Evolutionary conservation across 1,140 invertebrate genomes (phyloP).

Genomic region (Drosophila parabipectinata): DNA sequence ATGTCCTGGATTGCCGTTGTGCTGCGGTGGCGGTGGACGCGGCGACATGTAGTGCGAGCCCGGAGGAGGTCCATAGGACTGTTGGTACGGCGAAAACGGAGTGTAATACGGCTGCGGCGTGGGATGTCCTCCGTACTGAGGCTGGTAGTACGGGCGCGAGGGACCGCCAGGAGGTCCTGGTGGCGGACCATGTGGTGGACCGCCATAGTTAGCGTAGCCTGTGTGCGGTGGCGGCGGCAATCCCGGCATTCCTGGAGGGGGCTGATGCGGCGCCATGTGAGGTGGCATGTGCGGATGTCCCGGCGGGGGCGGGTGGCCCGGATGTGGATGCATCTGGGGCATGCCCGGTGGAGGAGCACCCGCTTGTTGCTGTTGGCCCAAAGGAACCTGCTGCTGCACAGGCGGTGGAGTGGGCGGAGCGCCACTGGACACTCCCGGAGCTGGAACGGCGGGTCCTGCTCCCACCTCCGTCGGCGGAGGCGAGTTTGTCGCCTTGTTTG

Average conservation of each 20-base stretch:
- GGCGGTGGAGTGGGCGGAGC: slow-evolving; percentile 61
- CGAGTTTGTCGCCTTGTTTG: slow-evolving; percentile 48
- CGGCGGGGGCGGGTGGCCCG: slow-evolving; percentile 64
- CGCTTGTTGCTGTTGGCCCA: slow-evolving; percentile 37
- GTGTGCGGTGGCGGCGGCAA: slow-evolving; percentile 85
- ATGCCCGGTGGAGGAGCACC: slow-evolving; percentile 52
- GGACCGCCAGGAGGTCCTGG: slow-evolving; percentile 85
- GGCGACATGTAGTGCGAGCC: slow-evolving; percentile 83
- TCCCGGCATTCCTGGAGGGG: slow-evolving; percentile 84
- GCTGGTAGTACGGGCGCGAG: slow-evolving; percentile 87
- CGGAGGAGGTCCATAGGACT: slow-evolving; percentile 86
- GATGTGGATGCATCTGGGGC: slow-evolving; percentile 71
- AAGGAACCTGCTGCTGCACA: slow-evolving; percentile 49
- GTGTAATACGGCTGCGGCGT: slow-evolving; percentile 86
- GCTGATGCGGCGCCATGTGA: slow-evolving; percentile 79
- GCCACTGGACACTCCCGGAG: slow-evolving; percentile 27
- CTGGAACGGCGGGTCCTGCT: background rate
- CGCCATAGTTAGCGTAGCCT: slow-evolving; percentile 77
- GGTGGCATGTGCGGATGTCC: slow-evolving; percentile 82
- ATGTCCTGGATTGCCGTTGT: slow-evolving; percentile 47
- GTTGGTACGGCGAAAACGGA: slow-evolving; percentile 86
- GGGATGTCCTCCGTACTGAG: slow-evolving; percentile 87
- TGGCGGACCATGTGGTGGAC: slow-evolving; percentile 74
- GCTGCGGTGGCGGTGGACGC: slow-evolving; percentile 69
- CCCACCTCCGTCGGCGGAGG: slow-evolving; percentile 46